phyloP scores from a whole-genome alignment of 2,797 vertebrate genomes.

The Mus caroli region DNA sequence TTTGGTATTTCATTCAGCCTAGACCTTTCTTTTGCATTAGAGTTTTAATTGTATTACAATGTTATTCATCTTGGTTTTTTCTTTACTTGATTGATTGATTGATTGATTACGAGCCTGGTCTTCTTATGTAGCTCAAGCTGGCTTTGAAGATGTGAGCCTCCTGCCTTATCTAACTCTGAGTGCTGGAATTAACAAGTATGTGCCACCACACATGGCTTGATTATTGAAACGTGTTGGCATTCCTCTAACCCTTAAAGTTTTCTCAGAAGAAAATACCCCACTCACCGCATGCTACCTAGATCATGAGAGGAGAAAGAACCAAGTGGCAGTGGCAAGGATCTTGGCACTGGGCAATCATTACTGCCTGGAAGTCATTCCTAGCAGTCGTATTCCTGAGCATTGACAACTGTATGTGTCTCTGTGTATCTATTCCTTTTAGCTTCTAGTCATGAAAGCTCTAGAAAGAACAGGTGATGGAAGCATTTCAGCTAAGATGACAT shows the following conservation, averaged over 20 bases:
- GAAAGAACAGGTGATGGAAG: not conserved
- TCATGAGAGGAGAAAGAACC: not conserved
- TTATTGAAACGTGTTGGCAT: not conserved
- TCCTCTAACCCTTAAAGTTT: not conserved
- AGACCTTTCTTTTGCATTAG: not conserved
- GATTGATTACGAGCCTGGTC: not conserved
- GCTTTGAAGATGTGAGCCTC: not conserved
- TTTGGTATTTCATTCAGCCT: not conserved
- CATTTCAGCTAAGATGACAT: not conserved
- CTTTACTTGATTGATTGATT: not conserved
- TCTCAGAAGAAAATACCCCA: not conserved
- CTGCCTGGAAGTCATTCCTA: not conserved
- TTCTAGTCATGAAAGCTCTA: not conserved
- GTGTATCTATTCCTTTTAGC: not conserved
- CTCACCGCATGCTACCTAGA: not conserved
- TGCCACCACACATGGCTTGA: not conserved
- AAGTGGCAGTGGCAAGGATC: not conserved
- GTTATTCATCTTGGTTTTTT: not conserved
- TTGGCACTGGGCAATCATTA: not conserved
- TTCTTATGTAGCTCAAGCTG: not conserved
- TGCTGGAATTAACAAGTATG: not conserved
- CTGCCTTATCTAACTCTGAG: not conserved
- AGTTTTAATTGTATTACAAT: not conserved
- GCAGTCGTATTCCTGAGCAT: no score
- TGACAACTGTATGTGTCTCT: not conserved